A percentile compares a stretch with the other conserved stretches of the same genome.
These are phyloP conservation scores for Asobara japonica DNA, from an alignment of 1,140 invertebrate genomes.

Conservation along the genomic window DNA sequence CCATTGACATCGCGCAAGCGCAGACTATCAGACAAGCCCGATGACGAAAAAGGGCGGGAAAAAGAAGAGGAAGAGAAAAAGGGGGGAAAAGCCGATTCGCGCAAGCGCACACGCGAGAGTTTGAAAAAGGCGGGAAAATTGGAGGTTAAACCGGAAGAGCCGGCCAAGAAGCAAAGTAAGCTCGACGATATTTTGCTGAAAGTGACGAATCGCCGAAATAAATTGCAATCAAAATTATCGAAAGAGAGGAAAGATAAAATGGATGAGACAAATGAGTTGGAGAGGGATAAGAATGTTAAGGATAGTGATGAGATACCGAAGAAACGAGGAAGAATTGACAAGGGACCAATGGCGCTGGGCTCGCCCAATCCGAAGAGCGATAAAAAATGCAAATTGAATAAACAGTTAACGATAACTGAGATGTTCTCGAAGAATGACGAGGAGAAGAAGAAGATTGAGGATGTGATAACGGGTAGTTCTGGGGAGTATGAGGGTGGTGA, in stretches of 20 bases:
- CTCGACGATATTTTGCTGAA: conserved; percentile 62
- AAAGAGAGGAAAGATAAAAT: conserved; percentile 52
- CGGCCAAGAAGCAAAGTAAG: conserved; percentile 56
- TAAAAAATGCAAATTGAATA: not conserved
- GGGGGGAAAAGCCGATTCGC: conserved; percentile 35
- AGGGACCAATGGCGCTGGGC: not conserved
- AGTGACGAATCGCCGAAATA: conserved; percentile 57
- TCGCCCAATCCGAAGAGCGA: not conserved
- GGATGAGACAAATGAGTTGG: too few relatives aligned
- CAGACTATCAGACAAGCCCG: conserved; percentile 64
- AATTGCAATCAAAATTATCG: conserved; percentile 51
- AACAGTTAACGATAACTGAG: conserved; percentile 3
- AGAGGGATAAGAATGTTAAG: too few relatives aligned
- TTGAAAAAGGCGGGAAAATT: not conserved
- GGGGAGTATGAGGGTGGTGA: conserved; percentile 10
- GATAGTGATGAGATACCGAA: too few relatives aligned
- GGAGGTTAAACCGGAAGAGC: conserved; percentile 6
- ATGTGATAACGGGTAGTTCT: not conserved
- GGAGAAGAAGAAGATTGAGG: conserved; percentile 59
- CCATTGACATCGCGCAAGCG: conserved; percentile 50
- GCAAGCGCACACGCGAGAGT: too few relatives aligned
- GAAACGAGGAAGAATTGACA: not conserved
- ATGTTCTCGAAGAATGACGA: conserved; percentile 47
- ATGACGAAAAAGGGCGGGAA: conserved; percentile 55
- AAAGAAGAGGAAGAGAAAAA: conserved; percentile 44